Evolutionary conservation across 2,888 invertebrate genomes (phyloP), one percentile per base, ranked within the genome.

Genomic region (Lasioglossum malachurum): DNA sequence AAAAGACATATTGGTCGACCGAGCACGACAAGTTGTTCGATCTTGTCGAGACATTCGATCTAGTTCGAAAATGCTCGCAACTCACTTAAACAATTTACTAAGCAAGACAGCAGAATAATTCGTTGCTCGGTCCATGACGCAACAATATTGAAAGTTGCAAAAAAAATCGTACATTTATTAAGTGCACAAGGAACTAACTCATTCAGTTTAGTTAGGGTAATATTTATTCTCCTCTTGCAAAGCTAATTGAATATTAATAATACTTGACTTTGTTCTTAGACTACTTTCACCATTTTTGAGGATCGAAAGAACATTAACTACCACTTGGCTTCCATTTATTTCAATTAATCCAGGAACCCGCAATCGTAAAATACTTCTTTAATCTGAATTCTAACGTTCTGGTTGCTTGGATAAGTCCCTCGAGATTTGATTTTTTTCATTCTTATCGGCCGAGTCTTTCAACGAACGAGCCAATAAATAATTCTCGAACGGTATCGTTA

Each of bases 1-100:
- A 27, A 60, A 60, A 60, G 60, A 60, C 27, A 60, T 60, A 27
- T 27, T 27, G 60, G 27, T 27, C 60, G 27, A 60, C 60, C 60
- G 27, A 27, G 60, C 27, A 60, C 60, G 60, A 60, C 53, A 53
- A 53, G 53, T 53, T 53, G 53, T 53, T 53, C 53, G 53, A 53
- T 53, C 53, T 53, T 53, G 53, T 53, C 53, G 53, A 53, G 53
- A 53, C 53, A 53, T 53, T 53, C 53, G 53, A 53, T 53, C 53
- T 53, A 23, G 23, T 53, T 53, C 53, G 53, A 53, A 53, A 53
- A 53, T 53, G 53, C 53, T 53, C 53, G 53, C 53, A 53, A 27
- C 27, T 60, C 27, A 14, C 27, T 60, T 60, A 60, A 60, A 60
- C 27, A 60, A 60, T 60, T 53, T 53, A 53, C 53, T 53, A 53